A percentile compares a stretch with the other conserved stretches of the same genome.
Evolutionary conservation across 1,140 invertebrate genomes (phyloP).

Genomic region (Himalopsyche phryganea): DNA sequence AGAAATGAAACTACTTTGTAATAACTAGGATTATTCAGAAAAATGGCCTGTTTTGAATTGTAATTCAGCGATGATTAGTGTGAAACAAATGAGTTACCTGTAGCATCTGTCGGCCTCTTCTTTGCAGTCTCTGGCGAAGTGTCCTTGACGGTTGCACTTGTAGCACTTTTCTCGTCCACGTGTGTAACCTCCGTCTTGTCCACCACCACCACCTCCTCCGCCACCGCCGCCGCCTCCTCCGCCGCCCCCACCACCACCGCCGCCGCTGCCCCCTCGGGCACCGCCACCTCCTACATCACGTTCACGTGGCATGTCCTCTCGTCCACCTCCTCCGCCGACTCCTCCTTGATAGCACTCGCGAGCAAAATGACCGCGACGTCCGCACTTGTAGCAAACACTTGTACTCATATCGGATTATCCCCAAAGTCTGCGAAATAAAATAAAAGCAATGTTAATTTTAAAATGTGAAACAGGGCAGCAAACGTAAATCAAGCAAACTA

Average conservation of each 20-base stretch:
- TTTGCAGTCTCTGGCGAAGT: conserved; percentile 89
- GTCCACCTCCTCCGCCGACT: conserved; percentile 56
- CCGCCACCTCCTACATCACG: conserved; percentile 38
- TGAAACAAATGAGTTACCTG: too few species aligned
- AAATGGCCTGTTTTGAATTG: too few species aligned
- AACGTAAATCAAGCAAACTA: too few species aligned
- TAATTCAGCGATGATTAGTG: too few species aligned
- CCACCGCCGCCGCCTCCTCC: conserved; percentile 47
- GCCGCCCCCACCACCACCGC: conserved; percentile 54
- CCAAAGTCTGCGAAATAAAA: too few species aligned
- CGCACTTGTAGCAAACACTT: conserved; percentile 86
- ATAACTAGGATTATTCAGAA: too few species aligned
- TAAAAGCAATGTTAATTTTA: too few species aligned
- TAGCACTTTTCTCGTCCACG: conserved; percentile 81
- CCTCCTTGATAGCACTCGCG: conserved; percentile 75
- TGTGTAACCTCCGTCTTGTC: conserved; percentile 48
- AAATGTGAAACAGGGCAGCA: too few species aligned
- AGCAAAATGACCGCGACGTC: conserved; percentile 81
- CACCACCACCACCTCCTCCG: conserved; percentile 19
- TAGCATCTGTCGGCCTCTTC: conserved; percentile 83
- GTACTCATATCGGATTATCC: conserved; percentile 59
- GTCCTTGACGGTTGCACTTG: conserved; percentile 91
- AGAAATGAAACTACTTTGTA: too few species aligned
- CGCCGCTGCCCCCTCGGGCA: conserved; percentile 44
- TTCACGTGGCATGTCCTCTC: conserved; percentile 53